Base-by-base conservation (phyloP, 2,888 invertebrate genomes). In the Scaptomyza tumidula region DNA sequence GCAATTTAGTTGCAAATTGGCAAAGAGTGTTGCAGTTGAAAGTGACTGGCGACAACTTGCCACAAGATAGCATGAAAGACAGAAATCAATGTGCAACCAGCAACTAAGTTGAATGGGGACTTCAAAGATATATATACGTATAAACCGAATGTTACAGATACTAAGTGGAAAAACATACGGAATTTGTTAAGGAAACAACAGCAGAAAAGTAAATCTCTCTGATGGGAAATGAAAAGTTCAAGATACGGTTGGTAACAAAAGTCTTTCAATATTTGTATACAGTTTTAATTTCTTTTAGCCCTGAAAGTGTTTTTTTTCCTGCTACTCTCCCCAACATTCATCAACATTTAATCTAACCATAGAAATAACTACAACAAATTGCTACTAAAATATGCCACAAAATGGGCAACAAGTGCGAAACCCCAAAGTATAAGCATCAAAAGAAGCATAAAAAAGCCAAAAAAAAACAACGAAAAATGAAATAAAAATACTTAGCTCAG, bases 1-100 rank as follows among this genome's bases (percentile, higher is more conserved):
- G 83, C 78, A 82, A 82, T 85, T 80, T 78, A 73, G 80, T 80
- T 80, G 78, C 80, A 82, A 85, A 85, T 83, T 82, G 85, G 77
- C 69, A 80, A 67, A 69, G 76, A 82, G 69, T 82, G 84, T 57
- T 82, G 84, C 53, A 74, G 74, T 63, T 72, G 70, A 69, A 68
- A 63, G 75, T 60, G 75, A 65, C 78, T 75, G 68, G 64, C 59
- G 68, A 76, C 70, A 78, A 78, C 49, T 69, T 71, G 65, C 68
- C 56, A 64, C 63, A 72, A 75, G 61, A 57, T 48, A 2, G 35
- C 55, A 52, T 35, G 13, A 39, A 39, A 39, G 31, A 67, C 67
- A 60, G 75, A 63, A 70, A 61, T 70, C 76, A 77, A 71, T 71
- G 67, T 61, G 50, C 56, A 43, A 46, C 48, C 52, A 37, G 19